Conservation (phyloP, 2,113 vertebrate species). For the Trichechus manatus region DNA sequence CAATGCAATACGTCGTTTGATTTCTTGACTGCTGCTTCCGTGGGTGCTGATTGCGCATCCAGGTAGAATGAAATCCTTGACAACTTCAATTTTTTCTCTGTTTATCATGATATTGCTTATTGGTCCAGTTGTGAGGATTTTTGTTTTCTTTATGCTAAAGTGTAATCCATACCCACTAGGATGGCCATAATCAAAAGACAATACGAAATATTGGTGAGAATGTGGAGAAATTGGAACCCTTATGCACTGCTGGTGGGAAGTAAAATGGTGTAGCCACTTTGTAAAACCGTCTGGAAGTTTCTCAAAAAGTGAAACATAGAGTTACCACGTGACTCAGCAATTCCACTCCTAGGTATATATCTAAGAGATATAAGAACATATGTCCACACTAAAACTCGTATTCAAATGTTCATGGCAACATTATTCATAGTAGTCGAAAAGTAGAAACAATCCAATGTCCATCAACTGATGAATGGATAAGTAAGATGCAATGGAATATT, state of each 20-base stretch:
- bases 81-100: too few relatives aligned
- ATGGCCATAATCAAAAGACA: background rate
- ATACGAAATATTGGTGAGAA: background rate
- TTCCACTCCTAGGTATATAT: background rate
- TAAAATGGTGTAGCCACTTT: background rate
- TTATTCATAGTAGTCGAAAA: background rate
- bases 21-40: background rate
- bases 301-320: conserved; percentile 35
- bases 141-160: background rate
- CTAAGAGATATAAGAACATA: background rate
- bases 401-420: background rate
- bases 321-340: background rate
- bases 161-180: background rate
- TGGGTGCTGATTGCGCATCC: background rate
- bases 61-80: background rate
- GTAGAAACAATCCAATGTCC: background rate
- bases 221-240: background rate
- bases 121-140: background rate
- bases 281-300: background rate
- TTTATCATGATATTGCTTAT: too few relatives aligned
- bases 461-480: background rate
- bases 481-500: background rate
- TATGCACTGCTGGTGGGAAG: background rate
- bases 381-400: background rate
- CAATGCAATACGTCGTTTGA: background rate